Percentiles rank a stretch among this genome's conserved stretches.
Evolutionary conservation across 2,113 vertebrate species (phyloP).

Genomic region (Aptenodytes forsteri): DNA sequence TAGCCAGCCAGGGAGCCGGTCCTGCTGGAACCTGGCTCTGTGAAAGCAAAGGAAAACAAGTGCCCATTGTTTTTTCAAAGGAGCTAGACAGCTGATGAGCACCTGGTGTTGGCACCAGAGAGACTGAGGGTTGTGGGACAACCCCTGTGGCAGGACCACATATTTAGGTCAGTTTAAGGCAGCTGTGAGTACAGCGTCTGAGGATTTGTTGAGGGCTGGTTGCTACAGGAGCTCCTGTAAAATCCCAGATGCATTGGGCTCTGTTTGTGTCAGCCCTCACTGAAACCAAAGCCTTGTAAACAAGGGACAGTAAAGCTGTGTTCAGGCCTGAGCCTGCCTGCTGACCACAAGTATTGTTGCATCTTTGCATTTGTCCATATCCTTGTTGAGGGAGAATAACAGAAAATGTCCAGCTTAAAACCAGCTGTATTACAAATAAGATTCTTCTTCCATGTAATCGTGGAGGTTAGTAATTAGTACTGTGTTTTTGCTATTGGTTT

Average conservation of each 20-base stretch:
- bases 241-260: neutral
- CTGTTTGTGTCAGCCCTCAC: neutral
- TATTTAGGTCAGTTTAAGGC: neutral
- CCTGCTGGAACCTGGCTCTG: neutral
- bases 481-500: neutral
- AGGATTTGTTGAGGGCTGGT: neutral
- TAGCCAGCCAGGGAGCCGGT: neutral
- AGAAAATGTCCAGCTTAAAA: neutral
- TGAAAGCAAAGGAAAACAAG: neutral
- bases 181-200: neutral
- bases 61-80: neutral
- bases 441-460: neutral
- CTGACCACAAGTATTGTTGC: neutral
- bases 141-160: neutral
- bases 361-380: neutral
- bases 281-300: neutral
- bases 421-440: neutral
- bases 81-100: neutral
- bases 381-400: neutral
- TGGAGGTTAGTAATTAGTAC: neutral
- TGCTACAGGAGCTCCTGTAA: neutral
- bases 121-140: neutral
- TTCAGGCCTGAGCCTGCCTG: neutral
- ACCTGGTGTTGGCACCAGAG: neutral
- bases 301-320: neutral